Percentiles rank a stretch among this genome's conserved stretches.
Evolutionary conservation across 2,113 vertebrate genomes (phyloP).

Genomic region (Sander lucioperca): DNA sequence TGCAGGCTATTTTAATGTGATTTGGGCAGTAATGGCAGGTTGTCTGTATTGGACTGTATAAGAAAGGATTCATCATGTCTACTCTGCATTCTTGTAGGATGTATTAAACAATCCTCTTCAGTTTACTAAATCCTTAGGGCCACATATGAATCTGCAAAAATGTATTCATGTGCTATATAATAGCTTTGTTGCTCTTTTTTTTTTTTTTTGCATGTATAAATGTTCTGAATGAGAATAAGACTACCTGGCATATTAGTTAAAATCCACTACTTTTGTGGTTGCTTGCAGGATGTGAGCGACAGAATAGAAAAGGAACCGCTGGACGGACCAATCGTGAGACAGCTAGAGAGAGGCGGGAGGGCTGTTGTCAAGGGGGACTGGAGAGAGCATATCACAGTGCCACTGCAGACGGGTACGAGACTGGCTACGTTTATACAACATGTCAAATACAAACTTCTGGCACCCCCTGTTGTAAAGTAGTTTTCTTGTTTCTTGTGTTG

Average conservation of each 20-base stretch:
- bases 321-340: constrained; percentile 93
- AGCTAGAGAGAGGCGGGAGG: constrained; percentile 93
- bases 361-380: constrained; percentile 95
- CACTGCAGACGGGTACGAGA: constrained; percentile 93
- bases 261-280: constrained; percentile 27
- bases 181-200: not conserved
- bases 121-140: not conserved
- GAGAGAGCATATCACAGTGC: constrained; percentile 96
- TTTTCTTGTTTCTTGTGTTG: not conserved
- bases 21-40: not conserved
- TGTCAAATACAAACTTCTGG: not conserved
- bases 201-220: not conserved
- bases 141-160: not conserved
- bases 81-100: not conserved
- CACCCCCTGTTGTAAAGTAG: not conserved
- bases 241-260: not conserved
- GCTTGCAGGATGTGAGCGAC: constrained; percentile 94
- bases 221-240: not conserved
- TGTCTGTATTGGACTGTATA: not conserved
- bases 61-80: not conserved
- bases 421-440: not conserved
- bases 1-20: not conserved
- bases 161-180: not conserved
- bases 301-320: constrained; percentile 96
- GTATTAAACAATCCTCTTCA: not conserved